Percentiles rank a stretch among this genome's conserved stretches.
phyloP scores from a whole-genome alignment of 1,140 invertebrate species.

The Nomia melanderi region DNA sequence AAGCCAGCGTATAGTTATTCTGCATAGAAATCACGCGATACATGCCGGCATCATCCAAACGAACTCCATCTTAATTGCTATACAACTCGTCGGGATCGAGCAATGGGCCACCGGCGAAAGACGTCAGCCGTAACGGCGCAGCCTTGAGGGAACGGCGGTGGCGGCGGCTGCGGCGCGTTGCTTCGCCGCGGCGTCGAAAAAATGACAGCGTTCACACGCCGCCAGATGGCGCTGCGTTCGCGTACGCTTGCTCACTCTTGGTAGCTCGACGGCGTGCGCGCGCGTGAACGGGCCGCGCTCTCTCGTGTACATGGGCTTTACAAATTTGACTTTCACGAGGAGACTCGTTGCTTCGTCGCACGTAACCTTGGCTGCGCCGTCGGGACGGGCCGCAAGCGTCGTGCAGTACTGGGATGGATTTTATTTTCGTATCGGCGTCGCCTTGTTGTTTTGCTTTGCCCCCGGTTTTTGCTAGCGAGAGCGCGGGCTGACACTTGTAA shows the following conservation, averaged over 20 bases:
- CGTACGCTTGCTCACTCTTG: not conserved
- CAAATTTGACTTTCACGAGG: slow-evolving; percentile 75
- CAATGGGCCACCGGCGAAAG: slow-evolving; percentile 30
- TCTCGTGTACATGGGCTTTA: slow-evolving; percentile 30
- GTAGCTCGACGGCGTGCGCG: not conserved
- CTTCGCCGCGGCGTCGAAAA: slow-evolving; percentile 39
- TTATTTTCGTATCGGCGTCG: slow-evolving; percentile 69
- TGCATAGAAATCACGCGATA: slow-evolving; percentile 8
- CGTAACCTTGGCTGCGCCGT: slow-evolving; percentile 68
- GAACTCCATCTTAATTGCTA: slow-evolving; percentile 35
- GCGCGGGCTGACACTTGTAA: slow-evolving; percentile 41
- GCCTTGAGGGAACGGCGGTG: slow-evolving; percentile 38
- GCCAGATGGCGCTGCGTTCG: slow-evolving; percentile 3
- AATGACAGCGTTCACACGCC: slow-evolving; percentile 7
- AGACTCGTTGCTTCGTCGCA: slow-evolving; percentile 50
- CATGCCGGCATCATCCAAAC: not conserved
- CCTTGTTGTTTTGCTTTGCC: slow-evolving; percentile 50
- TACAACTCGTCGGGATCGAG: slow-evolving; percentile 26
- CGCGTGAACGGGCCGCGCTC: not conserved
- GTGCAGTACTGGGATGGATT: slow-evolving; percentile 54
- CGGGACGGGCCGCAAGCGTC: slow-evolving; percentile 17
- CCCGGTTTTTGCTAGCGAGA: slow-evolving; percentile 29
- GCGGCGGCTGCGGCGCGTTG: slow-evolving; percentile 17
- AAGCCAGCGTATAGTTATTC: not conserved
- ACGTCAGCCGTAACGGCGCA: slow-evolving; percentile 48